Base-by-base conservation (phyloP, 1,140 invertebrate species). In the Drosophila nikananu region DNA sequence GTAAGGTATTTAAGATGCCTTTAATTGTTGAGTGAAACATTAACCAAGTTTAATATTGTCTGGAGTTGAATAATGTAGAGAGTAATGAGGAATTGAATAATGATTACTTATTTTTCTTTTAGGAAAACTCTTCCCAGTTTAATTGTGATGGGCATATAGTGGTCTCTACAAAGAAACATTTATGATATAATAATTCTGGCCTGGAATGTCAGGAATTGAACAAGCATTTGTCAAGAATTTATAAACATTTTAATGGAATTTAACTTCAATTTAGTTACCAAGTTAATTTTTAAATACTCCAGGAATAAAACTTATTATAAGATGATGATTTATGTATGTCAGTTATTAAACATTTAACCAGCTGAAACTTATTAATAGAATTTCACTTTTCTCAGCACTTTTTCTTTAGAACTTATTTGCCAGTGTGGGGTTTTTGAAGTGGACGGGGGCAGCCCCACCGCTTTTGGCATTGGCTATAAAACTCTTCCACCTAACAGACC, bases 401-500 rank as follows among this genome's bases (percentile, higher is more conserved):
- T 25, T 39, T n/a, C 35, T n/a, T 35, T 13, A 13, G 8, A 57
- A 39, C 21, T 25, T 25, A 25, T 25, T 12, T 25, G 15, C 12
- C 55, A 41, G 55, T 42, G 21, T 58, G 25, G 5, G 25, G 5
- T 23, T 17, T 17, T 41, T 37, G 12, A 39, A 59, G 37, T 8
- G 25, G 25, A 25, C 39, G 2, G 2, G 3, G 61, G 12, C 54
- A 44, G 63, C 30, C 27, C 8, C 19, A 12, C 13, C 21, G 27
- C 4, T 63, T 66, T 44, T 25, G 63, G 58, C 17, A 19, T 10
- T 62, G 44, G 12, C 66, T 46, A 66, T 51, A 66, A 67, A 67
- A 67, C 66, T 41, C 66, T 67, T 32, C 25, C 66, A 23, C 44
- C 65, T 15, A 32, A 13, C 25, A 25, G 27, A 19, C 39, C 12